Conservation (phyloP, 2,113 vertebrate genomes). For the Pollimyrus isidori region DNA sequence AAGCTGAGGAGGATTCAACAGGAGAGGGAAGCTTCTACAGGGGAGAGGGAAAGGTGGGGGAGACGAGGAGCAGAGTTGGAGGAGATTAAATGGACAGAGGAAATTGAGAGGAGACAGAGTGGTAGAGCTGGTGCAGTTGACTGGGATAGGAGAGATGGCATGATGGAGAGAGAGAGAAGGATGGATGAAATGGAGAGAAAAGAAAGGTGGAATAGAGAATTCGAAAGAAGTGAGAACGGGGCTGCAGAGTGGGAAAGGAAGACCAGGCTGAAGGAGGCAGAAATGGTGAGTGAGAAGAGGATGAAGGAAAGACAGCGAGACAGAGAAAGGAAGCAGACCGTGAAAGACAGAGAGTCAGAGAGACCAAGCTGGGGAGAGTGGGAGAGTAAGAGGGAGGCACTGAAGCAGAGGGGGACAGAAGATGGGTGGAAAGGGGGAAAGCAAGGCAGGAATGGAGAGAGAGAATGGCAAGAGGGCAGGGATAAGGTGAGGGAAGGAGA, state of each 20-base stretch:
- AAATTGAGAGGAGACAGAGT: constrained; percentile 25
- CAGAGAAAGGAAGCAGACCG: not conserved
- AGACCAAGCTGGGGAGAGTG: not conserved
- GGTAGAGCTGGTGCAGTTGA: not conserved
- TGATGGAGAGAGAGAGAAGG: not conserved
- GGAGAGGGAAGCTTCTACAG: constrained; percentile 39
- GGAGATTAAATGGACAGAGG: not conserved
- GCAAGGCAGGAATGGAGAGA: constrained; percentile 26
- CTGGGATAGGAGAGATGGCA: constrained; percentile 24
- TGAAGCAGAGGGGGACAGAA: constrained; percentile 45
- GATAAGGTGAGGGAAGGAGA: not conserved
- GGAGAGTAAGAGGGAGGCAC: constrained; percentile 44
- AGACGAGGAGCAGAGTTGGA: constrained; percentile 2
- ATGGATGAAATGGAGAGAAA: constrained; percentile 18
- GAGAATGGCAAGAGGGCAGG: not conserved
- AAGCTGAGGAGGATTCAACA: constrained; percentile 58
- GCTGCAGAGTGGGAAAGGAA: constrained; percentile 42
- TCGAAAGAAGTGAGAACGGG: constrained; percentile 32
- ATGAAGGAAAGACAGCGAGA: not conserved
- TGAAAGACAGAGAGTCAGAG: constrained; percentile 29
- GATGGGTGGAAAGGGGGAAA: constrained; percentile 11
- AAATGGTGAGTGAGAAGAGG: constrained; percentile 28
- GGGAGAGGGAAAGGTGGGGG: constrained; percentile 39
- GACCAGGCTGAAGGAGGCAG: not conserved
- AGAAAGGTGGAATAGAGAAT: constrained; percentile 21